Conservation (phyloP, 2,113 vertebrate genomes). For the Falcunculus frontatus region DNA sequence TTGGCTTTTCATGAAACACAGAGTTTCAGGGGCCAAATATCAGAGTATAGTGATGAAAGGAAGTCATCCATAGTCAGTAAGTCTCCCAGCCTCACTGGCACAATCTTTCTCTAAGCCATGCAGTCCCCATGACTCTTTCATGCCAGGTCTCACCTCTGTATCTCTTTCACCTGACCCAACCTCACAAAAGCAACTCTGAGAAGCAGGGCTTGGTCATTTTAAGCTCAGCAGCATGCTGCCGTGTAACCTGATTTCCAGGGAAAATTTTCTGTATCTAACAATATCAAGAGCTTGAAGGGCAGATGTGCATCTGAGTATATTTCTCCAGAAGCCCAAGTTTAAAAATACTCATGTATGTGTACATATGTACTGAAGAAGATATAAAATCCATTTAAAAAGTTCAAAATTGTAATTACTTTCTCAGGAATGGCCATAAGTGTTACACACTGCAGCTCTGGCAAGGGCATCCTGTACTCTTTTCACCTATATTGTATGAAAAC, state of each 20-base stretch:
- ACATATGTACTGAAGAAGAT: background rate
- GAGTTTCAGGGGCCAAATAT: background rate
- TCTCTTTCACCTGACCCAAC: background rate
- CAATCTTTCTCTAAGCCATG: background rate
- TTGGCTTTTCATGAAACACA: background rate
- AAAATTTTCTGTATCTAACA: background rate
- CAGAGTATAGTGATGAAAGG: background rate
- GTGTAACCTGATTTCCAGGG: background rate
- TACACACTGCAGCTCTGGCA: background rate
- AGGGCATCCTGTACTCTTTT: background rate
- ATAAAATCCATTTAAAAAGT: background rate
- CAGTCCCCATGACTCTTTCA: background rate
- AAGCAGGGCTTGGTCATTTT: background rate
- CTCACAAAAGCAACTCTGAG: background rate
- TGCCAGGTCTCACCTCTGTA: background rate
- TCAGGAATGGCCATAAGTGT: background rate
- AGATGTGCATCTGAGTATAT: background rate
- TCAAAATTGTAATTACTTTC: background rate
- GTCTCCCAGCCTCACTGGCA: background rate
- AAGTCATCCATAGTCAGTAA: background rate
- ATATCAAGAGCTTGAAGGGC: background rate
- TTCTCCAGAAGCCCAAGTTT: background rate
- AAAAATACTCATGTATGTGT: background rate
- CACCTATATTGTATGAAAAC: background rate
- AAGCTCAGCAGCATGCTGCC: background rate